Conservation (phyloP, 2,113 vertebrate genomes). For the Aythya baeri region DNA sequence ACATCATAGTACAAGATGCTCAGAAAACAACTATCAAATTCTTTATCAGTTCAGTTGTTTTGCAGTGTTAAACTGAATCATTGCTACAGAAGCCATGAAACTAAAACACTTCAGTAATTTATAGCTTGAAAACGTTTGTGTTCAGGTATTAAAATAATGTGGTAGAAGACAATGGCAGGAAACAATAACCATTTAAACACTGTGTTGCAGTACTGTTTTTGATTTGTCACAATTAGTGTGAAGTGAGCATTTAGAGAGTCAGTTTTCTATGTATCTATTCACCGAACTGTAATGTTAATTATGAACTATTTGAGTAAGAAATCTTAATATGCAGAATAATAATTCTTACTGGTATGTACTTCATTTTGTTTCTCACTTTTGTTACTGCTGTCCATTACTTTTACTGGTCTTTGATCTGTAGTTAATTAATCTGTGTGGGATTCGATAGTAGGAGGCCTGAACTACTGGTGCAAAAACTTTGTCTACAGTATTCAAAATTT, state of each 20-base stretch:
- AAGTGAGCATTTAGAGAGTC: neutral
- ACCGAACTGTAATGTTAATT: neutral
- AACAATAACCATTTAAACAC: neutral
- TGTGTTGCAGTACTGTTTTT: neutral
- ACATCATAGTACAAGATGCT: neutral
- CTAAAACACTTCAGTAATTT: neutral
- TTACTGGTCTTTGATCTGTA: neutral
- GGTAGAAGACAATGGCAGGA: neutral
- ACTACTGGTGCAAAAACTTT: neutral
- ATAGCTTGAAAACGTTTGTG: neutral
- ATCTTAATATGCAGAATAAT: neutral
- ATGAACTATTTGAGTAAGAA: neutral
- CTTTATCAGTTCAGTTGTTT: conserved; percentile 8
- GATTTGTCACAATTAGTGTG: neutral
- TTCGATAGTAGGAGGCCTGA: neutral
- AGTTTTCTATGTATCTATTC: neutral
- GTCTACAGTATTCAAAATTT: neutral
- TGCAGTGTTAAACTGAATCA: neutral
- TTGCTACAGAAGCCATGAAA: neutral
- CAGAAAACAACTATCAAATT: conserved; percentile 33
- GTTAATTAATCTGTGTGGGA: neutral
- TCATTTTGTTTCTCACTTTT: neutral
- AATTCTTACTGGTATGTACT: neutral
- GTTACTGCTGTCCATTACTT: neutral
- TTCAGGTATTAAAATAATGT: conserved; percentile 9